Evolutionary conservation across 2,797 vertebrate species (phyloP).

Genomic region (Picus viridis): DNA sequence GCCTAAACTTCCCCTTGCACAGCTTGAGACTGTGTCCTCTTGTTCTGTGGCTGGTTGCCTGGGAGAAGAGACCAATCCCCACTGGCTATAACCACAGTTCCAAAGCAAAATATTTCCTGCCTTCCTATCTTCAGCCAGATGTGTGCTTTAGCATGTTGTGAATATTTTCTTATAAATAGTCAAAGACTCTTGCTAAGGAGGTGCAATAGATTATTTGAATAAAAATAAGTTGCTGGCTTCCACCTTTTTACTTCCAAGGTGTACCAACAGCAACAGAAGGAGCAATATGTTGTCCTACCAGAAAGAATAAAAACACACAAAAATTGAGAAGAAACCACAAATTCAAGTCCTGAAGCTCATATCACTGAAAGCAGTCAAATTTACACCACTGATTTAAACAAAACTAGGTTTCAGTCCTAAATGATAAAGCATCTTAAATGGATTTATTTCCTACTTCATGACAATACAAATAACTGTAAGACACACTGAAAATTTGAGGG

Average conservation of each 20-base stretch:
- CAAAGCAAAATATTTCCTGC: not conserved
- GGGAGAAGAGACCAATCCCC: no score
- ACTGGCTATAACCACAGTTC: not conserved
- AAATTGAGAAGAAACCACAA: conserved; percentile 5
- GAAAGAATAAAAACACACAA: not conserved
- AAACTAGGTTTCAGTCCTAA: not conserved
- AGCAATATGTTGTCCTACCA: not conserved
- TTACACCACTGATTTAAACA: not conserved
- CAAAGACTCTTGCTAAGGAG: not conserved
- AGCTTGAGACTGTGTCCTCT: no score
- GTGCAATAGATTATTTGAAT: not conserved
- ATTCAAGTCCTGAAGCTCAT: not conserved
- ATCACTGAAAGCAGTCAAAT: not conserved
- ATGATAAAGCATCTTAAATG: not conserved
- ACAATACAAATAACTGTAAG: not conserved
- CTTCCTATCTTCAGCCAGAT: not conserved
- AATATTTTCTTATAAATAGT: conserved; percentile 34
- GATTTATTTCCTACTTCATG: not conserved
- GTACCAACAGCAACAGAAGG: conserved; percentile 5
- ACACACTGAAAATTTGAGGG: not conserved
- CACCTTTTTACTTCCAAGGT: not conserved
- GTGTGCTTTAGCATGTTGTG: not conserved
- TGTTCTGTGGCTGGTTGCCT: no score
- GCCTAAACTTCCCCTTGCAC: no score
- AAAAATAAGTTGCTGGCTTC: not conserved